Evolutionary conservation across 2,888 invertebrate genomes (phyloP).

Genomic region (Andricus curvator): DNA sequence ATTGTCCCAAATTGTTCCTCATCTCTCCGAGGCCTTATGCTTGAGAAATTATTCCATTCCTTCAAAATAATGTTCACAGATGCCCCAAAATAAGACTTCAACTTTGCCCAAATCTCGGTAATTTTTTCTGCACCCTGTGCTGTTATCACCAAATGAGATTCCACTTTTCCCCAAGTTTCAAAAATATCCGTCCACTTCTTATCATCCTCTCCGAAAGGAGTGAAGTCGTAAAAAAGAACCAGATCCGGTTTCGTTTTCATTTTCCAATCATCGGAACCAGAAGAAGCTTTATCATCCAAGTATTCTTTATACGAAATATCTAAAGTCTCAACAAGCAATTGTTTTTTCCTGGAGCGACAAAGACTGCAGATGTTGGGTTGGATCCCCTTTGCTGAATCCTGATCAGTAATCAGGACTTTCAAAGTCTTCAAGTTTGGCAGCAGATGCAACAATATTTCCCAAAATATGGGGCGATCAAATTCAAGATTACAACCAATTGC

Average conservation of each 20-base stretch:
- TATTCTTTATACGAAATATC: slow-evolving; percentile 63
- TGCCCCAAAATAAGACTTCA: not conserved
- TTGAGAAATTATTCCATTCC: not conserved
- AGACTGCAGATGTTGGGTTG: slow-evolving; percentile 58
- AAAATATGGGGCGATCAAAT: slow-evolving; percentile 50
- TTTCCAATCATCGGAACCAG: not conserved
- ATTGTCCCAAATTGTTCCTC: not conserved
- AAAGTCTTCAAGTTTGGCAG: slow-evolving; percentile 60
- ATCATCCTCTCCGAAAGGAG: not conserved
- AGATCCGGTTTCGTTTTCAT: not conserved
- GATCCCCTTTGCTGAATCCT: slow-evolving; percentile 39
- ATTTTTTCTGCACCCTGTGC: not conserved
- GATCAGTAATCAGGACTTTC: slow-evolving; percentile 67
- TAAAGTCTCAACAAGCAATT: slow-evolving; percentile 55
- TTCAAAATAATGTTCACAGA: not conserved
- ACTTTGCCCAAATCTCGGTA: not conserved
- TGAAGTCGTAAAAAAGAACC: not conserved
- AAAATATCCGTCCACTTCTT: not conserved
- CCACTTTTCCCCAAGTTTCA: not conserved
- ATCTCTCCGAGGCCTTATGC: not conserved
- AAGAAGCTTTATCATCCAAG: not conserved
- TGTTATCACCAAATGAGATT: not conserved
- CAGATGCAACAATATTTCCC: slow-evolving; percentile 74
- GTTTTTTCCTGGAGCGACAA: slow-evolving; percentile 57
- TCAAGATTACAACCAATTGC: not conserved